Evolutionary conservation across 2,888 invertebrate genomes (phyloP), one percentile per base, ranked within the genome.

Genomic region (Amblyjoppa fuscipennis): DNA sequence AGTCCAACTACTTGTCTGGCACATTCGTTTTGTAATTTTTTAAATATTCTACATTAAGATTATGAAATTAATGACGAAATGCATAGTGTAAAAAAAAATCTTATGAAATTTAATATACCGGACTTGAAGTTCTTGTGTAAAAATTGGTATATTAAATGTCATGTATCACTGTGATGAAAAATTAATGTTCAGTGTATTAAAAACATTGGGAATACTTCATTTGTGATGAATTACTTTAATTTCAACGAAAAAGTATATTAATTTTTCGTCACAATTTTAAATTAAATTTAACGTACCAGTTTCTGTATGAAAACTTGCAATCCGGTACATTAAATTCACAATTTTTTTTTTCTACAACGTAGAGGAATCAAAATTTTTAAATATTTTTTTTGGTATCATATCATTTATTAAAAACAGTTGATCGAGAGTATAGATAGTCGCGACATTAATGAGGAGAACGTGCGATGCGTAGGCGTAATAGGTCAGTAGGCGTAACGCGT

Each of bases 401-500:
- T 64, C 13, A 20, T 45, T 75, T 70, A n/a, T 64, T 34, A 13
- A 38, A 11, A 34, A 34, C 41, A 49, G 25, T 34, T 34, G 3
- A 71, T 79, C 38, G 61, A 5, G 31, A 45, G 41, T 31, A 68
- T 45, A 41, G 64, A 64, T 41, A 20, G 41, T 56, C 31, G 13
- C n/a, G 49, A 70, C 20, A 64, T 64, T n/a, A 61, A 75, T 61
- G 49, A 31, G n/a, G 49, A 70, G 51, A 28, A 25, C 20, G 66
- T 20, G 31, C 41, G 11, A 38, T 64, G 41, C 59, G 68, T 69
- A 56, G 25, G 51, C 49, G 73, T 73, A 81, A 84, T 73, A 81
- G 84, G 81, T 77, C 76, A 81, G 76, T 51, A 76, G 75, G 80
- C 80, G 56, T 64, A 71, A 34, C 34, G 79, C 64, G 25, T 49